Conservation (phyloP, 2,797 vertebrate species). For the Heliangelus exortis region DNA sequence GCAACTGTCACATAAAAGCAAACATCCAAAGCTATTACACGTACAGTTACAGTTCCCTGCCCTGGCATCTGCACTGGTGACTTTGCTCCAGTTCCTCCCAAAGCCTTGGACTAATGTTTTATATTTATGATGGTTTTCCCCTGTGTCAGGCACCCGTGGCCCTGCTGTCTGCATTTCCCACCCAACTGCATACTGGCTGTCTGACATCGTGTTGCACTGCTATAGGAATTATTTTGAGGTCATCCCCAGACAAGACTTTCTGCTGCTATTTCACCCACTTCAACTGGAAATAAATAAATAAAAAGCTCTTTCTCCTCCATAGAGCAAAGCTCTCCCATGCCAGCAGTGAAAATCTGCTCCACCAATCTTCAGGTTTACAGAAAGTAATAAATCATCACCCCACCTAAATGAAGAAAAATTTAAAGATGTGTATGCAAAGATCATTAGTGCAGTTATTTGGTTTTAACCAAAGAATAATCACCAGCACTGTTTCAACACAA, state of each 20-base stretch:
- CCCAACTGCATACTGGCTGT: background rate
- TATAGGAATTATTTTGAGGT: background rate
- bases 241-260: background rate
- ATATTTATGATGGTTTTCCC: background rate
- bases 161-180: background rate
- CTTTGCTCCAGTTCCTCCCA: conserved; percentile 40
- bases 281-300: background rate
- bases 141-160: background rate
- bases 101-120: background rate
- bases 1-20: conserved; percentile 53
- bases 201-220: background rate
- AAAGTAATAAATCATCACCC: background rate
- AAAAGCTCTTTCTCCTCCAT: background rate
- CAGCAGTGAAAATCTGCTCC: background rate
- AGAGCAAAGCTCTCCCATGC: background rate
- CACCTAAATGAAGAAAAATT: background rate
- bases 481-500: background rate
- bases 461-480: background rate
- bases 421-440: background rate
- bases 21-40: conserved; percentile 46
- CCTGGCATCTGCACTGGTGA: conserved; percentile 51
- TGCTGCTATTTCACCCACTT: background rate
- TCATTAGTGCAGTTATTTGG: background rate
- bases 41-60: background rate
- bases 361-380: background rate